Base-by-base conservation (phyloP, 2,113 vertebrate genomes). In the Cyanoramphus novaezelandiae region DNA sequence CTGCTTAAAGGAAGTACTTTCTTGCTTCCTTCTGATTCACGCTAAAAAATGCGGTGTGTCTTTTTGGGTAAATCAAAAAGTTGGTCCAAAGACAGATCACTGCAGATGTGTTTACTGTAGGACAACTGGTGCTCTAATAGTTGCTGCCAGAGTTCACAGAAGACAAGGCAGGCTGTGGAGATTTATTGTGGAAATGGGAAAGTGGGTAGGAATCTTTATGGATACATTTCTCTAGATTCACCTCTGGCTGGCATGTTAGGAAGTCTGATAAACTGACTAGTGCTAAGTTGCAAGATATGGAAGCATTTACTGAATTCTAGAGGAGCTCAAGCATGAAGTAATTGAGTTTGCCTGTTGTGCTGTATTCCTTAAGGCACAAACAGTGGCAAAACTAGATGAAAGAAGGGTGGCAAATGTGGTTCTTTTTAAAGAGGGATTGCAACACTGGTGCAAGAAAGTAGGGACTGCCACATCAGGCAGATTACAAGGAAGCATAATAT, bases 41-140 rank as follows among this genome's bases (percentile, higher is more conserved):
- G 7, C 35, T 28, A 10, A n/a, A 39, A 71, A 16, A 9, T 0
- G 28, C 17, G 2, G 28, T 44, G 0, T 53, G 35, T 18, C 80
- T 68, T 31, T 46, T 46, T 28, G 39, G 13, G 31, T 64, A 83
- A 41, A 75, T 59, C 7, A 20, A 7, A 21, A 62, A 43, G 55
- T 37, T 71, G 33, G 7, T 80, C 5, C 29, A 9, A 9, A 23
- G 69, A 46, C 24, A 49, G 47, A 5, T 72, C 18, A 3, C 27
- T 1, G 2, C 0, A 1, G 16, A 47, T 70, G 8, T 62, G 62
- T 69, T 55, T 37, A 31, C 17, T 28, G 37, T 35, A 44, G 82
- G 49, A 39, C 55, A 44, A 0, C 16, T 19, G 50, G 19, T 3
- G 8, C 46, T 28, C 8, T 39, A 17, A 24, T 7, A 1, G 43